Base-by-base conservation (phyloP, 2,888 invertebrate genomes). In the Morpho achilles region DNA sequence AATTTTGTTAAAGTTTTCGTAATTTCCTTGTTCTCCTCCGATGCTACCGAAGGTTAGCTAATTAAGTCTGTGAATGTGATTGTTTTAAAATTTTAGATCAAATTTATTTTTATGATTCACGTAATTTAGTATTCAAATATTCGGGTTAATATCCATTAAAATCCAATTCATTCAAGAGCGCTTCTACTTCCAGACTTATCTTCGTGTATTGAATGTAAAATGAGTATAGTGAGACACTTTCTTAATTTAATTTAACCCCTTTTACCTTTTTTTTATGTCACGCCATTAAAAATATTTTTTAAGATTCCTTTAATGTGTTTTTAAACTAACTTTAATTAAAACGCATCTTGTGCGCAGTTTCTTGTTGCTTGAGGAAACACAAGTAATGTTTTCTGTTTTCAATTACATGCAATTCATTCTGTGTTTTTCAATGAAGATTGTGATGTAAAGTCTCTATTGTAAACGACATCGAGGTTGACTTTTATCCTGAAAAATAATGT, bases 121-220 rank as follows among this genome's bases (percentile, higher is more conserved):
- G 32, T 3, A 45, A 58, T 61, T 16, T 56, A 42, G 48, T 56
- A 63, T 60, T 63, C 53, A 63, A 63, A 60, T 58, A 55, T 41
- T 22, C 46, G 57, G 44, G 16, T 52, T 45, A 56, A 58, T 55
- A 58, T 42, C 58, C 56, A 58, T 60, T 63, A 58, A 56, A 60
- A 56, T n/a, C n/a, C n/a, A n/a, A n/a, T n/a, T n/a, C n/a, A 63
- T 63, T 63, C 55, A 50, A 55, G 53, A 50, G 45, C 32, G 43
- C 60, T 53, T 49, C 58, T 49, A 42, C 53, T 50, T 7, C 50
- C 53, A 53, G 51, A 46, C 55, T 10, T 32, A 5, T 32, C 16
- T 16, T 16, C 56, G 52, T 60, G 53, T 49, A 60, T 60, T 58
- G 60, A 63, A 63, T 62, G 59, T 47, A 47, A 58, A 62, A 60